These are phyloP conservation scores for Calcarius lapponicus DNA, from an alignment of 2,797 vertebrate species.

Conservation along the genomic window DNA sequence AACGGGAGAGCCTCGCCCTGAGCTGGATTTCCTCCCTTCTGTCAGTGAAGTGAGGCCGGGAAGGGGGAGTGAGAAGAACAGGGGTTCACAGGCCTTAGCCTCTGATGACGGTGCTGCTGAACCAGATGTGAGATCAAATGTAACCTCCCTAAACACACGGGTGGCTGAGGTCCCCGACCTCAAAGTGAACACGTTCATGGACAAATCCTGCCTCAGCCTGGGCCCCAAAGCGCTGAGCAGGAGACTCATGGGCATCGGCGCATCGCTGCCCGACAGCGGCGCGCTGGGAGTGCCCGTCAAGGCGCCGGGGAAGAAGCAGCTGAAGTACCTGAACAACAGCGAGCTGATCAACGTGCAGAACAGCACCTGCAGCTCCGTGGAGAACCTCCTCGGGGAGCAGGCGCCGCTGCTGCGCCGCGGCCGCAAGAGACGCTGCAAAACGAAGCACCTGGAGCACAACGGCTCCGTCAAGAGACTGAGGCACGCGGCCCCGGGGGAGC, in stretches of 20 bases:
- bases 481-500: slow-evolving; percentile 24
- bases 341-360: slow-evolving; percentile 64
- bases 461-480: slow-evolving; percentile 80
- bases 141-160: slow-evolving; percentile 33
- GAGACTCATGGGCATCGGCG: slow-evolving; percentile 22
- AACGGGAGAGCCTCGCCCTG: neutral
- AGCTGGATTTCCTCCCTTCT: slow-evolving; percentile 63
- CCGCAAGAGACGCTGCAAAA: slow-evolving; percentile 89
- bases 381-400: slow-evolving; percentile 50
- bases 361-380: slow-evolving; percentile 35
- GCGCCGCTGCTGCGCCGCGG: slow-evolving; percentile 80
- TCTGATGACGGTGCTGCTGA: neutral
- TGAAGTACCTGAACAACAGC: slow-evolving; percentile 72
- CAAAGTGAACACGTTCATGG: neutral
- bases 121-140: neutral
- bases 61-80: neutral
- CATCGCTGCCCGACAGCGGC: slow-evolving; percentile 18
- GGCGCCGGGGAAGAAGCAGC: slow-evolving; percentile 60
- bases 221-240: slow-evolving; percentile 22
- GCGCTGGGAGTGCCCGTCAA: slow-evolving; percentile 21
- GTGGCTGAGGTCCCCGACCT: slow-evolving; percentile 13
- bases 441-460: slow-evolving; percentile 87
- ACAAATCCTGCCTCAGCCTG: slow-evolving; percentile 52
- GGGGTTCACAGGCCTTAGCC: neutral
- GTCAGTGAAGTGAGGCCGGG: slow-evolving; percentile 41